Evolutionary conservation across 2,797 vertebrate genomes (phyloP), one percentile per base, ranked within the genome.

Genomic region (Danio tinwini): DNA sequence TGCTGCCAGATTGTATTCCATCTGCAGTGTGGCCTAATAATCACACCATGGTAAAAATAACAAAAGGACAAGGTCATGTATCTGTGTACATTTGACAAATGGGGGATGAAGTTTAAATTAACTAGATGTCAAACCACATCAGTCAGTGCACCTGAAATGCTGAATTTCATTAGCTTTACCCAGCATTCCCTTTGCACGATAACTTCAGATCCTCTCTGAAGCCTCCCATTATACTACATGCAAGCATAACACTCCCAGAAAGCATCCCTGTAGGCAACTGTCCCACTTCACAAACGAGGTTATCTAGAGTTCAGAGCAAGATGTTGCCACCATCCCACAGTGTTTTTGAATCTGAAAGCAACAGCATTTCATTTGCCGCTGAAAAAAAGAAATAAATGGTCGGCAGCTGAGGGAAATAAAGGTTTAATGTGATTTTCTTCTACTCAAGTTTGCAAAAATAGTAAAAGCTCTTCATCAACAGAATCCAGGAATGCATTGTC

Each of bases 271-370:
- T 37, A 86, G 88, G 91, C 89, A 55, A 58, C 83, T 84, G 88
- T 73, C 89, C 90, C 88, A 91, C 86, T 92, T 90, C 76, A 84
- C 84, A 85, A 67, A 81, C 0, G 89, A 86, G 92, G 93, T 93
- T 92, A 93, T 72, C 19, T 40, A 62, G 76, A 91, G 92, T 92
- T 93, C 93, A 94, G 70, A 55, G 29, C 47, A 81, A 74, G 85
- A 84, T 55, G 19, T 49, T 70, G 63, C 76, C 59, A 74, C 82
- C 52, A 56, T 70, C 79, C 4, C 58, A 59, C 53, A 62, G 53
- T 76, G 75, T 49, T 78, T 82, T 85, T 56, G 79, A n/a, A 52
- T 45, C 81, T 17, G n/a, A 82, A 69, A 47, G 49, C 76, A 69
- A 40, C 7, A 10, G 12, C 4, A 12, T 29, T 64, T 70, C 16